A percentile compares a stretch with the other conserved stretches of the same genome.
These are phyloP conservation scores for Trichogramma dendrolimi DNA, from an alignment of 2,888 invertebrate species.

Conservation along the genomic window DNA sequence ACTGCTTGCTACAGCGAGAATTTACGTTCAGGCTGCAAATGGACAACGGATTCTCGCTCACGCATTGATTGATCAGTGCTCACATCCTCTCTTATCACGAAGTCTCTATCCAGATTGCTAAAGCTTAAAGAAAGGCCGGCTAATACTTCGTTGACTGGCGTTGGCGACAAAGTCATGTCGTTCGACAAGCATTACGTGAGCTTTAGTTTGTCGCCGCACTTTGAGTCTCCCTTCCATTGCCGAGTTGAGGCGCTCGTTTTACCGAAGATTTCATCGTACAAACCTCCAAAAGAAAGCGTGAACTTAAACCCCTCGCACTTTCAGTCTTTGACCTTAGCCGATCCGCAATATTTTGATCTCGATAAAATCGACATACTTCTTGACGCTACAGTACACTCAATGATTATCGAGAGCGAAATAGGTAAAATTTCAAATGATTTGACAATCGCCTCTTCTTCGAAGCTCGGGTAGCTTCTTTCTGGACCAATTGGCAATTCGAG, in stretches of 20 bases:
- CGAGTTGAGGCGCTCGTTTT: conserved; percentile 10
- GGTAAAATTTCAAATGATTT: not conserved
- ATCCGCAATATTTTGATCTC: not conserved
- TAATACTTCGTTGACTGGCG: conserved; percentile 21
- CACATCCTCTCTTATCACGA: conserved; percentile 27
- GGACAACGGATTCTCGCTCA: conserved; percentile 19
- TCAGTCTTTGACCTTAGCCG: conserved; percentile 1
- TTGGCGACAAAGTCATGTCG: conserved; percentile 9
- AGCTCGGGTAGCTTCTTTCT: conserved; percentile 16
- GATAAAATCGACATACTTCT: conserved; percentile 12
- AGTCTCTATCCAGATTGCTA: no score
- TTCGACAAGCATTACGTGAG: not conserved
- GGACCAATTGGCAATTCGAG: conserved; percentile 1
- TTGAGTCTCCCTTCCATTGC: not conserved
- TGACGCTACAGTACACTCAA: conserved; percentile 10
- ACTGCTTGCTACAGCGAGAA: conserved; percentile 26
- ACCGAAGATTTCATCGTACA: conserved; percentile 14
- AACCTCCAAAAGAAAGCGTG: not conserved
- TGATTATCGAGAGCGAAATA: conserved; percentile 7
- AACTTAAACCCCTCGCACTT: conserved; percentile 1
- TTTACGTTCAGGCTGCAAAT: conserved; percentile 8
- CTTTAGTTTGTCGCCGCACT: not conserved
- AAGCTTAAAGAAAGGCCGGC: conserved; percentile 14
- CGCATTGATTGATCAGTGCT: conserved; percentile 30
- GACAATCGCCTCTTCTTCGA: conserved; percentile 3